These are phyloP conservation scores for Heliconius hortense DNA, from an alignment of 2,888 invertebrate genomes.

Conservation along the genomic window DNA sequence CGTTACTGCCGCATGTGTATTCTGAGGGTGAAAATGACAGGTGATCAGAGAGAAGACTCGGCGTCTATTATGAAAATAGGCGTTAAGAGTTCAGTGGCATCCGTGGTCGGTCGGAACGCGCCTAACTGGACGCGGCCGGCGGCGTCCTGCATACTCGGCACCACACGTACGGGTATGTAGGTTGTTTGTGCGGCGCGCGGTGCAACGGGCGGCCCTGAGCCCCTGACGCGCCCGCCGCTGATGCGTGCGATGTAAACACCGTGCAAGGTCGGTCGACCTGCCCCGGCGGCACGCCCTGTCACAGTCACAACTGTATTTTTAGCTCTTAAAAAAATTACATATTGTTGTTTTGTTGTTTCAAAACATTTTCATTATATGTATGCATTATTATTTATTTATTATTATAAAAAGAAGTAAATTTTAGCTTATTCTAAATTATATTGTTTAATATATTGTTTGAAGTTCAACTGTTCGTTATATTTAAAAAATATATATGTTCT, in stretches of 20 bases:
- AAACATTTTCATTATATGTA: not conserved
- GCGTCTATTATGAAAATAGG: constrained; percentile 45
- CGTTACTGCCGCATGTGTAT: not conserved
- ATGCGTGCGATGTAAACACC: constrained; percentile 70
- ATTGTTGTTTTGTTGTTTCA: not conserved
- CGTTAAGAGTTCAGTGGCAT: constrained; percentile 66
- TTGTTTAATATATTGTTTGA: too few species aligned
- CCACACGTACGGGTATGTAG: constrained; percentile 61
- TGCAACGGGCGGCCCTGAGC: constrained; percentile 69
- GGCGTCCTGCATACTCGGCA: constrained; percentile 72
- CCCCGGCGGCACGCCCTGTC: not conserved
- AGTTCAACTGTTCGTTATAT: too few species aligned
- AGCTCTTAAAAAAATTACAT: not conserved
- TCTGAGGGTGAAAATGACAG: constrained; percentile 9
- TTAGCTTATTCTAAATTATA: too few species aligned
- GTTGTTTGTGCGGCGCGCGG: constrained; percentile 71
- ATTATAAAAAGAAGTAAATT: too few species aligned
- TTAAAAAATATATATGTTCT: too few species aligned
- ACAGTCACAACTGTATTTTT: not conserved
- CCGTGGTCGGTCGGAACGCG: constrained; percentile 58
- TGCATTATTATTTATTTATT: too few species aligned
- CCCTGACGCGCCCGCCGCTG: constrained; percentile 65
- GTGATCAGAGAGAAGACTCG: constrained; percentile 28
- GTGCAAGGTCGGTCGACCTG: constrained; percentile 74
- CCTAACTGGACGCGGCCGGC: constrained; percentile 67